These are phyloP conservation scores for Clarias magur DNA, from an alignment of 2,113 vertebrate genomes.

Conservation along the genomic window DNA sequence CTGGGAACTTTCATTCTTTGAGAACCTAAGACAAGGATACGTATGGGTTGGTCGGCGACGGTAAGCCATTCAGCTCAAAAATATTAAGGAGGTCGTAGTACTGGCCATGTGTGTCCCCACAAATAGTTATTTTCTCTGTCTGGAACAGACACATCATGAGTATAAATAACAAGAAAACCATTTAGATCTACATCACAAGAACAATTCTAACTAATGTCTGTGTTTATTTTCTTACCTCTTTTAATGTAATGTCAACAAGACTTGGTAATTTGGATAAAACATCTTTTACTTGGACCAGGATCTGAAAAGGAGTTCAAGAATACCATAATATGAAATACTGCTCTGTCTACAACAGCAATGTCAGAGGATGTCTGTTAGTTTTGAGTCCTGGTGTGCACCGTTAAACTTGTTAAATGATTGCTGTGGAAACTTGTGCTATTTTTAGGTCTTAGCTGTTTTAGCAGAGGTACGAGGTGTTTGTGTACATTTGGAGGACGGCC, in stretches of 20 bases:
- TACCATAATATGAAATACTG: neutral
- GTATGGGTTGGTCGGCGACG: constrained; percentile 86
- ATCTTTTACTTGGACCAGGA: constrained; percentile 92
- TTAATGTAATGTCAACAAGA: constrained; percentile 84
- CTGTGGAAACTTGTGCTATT: neutral
- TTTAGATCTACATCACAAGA: neutral
- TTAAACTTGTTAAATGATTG: neutral
- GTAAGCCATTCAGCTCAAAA: constrained; percentile 89
- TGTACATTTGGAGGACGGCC: neutral
- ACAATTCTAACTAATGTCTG: too few species aligned
- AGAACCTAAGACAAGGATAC: constrained; percentile 79
- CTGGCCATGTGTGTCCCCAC: constrained; percentile 94
- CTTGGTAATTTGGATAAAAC: constrained; percentile 88
- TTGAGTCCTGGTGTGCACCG: neutral
- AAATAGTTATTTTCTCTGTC: constrained; percentile 91
- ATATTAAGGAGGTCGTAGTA: constrained; percentile 94
- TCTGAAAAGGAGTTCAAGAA: constrained; percentile 69
- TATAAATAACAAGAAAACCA: neutral
- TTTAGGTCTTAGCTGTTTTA: too few species aligned
- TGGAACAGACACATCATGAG: constrained; percentile 59
- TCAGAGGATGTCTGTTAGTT: neutral
- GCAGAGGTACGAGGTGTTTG: neutral
- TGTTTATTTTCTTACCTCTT: constrained; percentile 76
- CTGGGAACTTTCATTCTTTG: neutral
- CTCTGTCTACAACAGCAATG: too few species aligned